phyloP scores from a whole-genome alignment of 2,113 vertebrate genomes.

The Tragelaphus strepsiceros region DNA sequence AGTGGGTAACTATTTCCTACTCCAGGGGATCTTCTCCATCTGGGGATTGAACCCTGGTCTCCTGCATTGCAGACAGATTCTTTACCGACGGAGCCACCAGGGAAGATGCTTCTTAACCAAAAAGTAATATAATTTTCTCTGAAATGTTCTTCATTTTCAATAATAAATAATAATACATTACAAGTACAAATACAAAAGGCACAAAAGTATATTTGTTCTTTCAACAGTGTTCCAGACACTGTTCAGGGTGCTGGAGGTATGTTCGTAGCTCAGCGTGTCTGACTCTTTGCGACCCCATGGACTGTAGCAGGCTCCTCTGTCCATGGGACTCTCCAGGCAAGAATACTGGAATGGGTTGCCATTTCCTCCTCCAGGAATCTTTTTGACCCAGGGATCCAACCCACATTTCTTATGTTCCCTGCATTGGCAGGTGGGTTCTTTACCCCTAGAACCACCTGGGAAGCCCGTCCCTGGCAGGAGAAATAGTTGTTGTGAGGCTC shows the following conservation, averaged over 20 bases:
- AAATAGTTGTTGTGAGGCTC: neutral
- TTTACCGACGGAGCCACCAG: neutral
- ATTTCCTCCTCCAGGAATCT: neutral
- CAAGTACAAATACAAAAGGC: neutral
- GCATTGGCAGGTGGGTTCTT: neutral
- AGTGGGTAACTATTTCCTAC: neutral
- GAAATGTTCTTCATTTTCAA: neutral
- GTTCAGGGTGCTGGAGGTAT: neutral
- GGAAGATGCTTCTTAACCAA: neutral
- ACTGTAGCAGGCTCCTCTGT: neutral
- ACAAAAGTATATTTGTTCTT: neutral
- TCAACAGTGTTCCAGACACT: neutral
- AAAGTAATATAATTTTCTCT: neutral
- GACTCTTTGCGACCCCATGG: neutral
- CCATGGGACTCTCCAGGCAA: neutral
- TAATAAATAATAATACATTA: neutral
- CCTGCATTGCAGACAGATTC: neutral
- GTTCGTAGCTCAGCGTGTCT: neutral
- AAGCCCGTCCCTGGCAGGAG: neutral
- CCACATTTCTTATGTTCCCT: neutral
- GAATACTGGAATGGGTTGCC: neutral
- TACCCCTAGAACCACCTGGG: neutral
- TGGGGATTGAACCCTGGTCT: neutral
- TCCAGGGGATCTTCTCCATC: neutral
- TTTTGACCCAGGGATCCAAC: neutral